phyloP scores from a whole-genome alignment of 2,797 vertebrate species.

The Ptychobarbus kaznakovi region DNA sequence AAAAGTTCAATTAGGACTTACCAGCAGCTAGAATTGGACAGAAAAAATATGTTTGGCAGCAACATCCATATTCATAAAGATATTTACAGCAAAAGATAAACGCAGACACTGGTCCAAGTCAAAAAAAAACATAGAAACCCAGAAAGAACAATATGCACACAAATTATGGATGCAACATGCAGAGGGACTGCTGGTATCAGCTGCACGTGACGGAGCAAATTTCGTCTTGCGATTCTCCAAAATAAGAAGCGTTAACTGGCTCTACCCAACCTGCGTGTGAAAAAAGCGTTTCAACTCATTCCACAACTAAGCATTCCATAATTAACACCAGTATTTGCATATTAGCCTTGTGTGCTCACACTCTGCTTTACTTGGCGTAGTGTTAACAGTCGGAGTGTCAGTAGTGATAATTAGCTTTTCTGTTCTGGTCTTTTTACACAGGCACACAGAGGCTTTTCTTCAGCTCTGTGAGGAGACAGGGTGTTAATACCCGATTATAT shows the following conservation, averaged over 20 bases:
- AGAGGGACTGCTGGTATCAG: not conserved
- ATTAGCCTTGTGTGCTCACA: slow-evolving; percentile 69
- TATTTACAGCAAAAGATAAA: not conserved
- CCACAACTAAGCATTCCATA: slow-evolving; percentile 62
- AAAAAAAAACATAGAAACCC: not conserved
- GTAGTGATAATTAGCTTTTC: slow-evolving; percentile 57
- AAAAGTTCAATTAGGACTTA: not conserved
- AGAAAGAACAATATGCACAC: not conserved
- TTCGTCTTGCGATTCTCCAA: not conserved
- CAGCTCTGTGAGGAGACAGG: not conserved
- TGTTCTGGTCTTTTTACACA: slow-evolving; percentile 48
- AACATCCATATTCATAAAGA: not conserved
- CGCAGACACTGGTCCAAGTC: not conserved
- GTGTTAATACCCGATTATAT: slow-evolving; percentile 27
- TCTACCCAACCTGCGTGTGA: not conserved
- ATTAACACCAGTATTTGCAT: slow-evolving; percentile 80
- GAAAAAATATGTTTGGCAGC: not conserved
- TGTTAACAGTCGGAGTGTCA: slow-evolving; percentile 41
- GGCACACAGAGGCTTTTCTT: slow-evolving; percentile 33
- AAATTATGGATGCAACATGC: not conserved
- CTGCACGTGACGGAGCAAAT: not conserved
- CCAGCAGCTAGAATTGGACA: not conserved
- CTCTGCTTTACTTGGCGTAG: slow-evolving; percentile 30
- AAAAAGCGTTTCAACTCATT: slow-evolving; percentile 20
- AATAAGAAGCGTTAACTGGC: not conserved